Evolutionary conservation across 2,113 vertebrate genomes (phyloP).

Genomic region (Maccullochella peelii): DNA sequence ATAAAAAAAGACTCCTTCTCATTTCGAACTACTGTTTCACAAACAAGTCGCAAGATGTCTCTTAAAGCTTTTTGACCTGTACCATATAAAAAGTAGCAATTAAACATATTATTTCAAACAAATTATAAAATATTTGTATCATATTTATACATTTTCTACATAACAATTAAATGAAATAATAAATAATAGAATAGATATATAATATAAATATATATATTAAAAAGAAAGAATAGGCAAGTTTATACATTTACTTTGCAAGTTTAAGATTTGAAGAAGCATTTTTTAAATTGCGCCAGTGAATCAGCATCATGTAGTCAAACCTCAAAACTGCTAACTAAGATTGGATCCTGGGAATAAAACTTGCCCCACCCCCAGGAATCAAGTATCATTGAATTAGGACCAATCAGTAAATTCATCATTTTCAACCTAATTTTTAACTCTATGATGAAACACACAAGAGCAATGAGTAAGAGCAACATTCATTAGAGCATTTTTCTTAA

Average conservation of each 20-base stretch:
- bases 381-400: not conserved
- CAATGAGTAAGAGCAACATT: not conserved
- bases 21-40: slow-evolving; percentile 48
- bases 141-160: not conserved
- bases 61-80: slow-evolving; percentile 2
- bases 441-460: not conserved
- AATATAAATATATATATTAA: not conserved
- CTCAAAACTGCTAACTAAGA: not conserved
- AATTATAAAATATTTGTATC: not conserved
- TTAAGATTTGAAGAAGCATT: not conserved
- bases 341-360: not conserved
- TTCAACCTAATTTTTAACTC: not conserved
- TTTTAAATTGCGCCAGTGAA: not conserved
- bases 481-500: not conserved
- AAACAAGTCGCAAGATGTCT: slow-evolving; percentile 22
- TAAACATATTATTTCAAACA: not conserved
- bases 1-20: slow-evolving; percentile 56
- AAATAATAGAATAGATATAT: not conserved
- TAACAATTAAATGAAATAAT: not conserved
- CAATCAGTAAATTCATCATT: not conserved
- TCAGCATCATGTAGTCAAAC: not conserved
- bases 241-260: not conserved
- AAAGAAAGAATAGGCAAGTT: not conserved
- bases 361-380: not conserved
- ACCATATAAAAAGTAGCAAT: not conserved